Evolutionary conservation across 2,797 vertebrate species (phyloP).

Genomic region (Numenius phaeopus): DNA sequence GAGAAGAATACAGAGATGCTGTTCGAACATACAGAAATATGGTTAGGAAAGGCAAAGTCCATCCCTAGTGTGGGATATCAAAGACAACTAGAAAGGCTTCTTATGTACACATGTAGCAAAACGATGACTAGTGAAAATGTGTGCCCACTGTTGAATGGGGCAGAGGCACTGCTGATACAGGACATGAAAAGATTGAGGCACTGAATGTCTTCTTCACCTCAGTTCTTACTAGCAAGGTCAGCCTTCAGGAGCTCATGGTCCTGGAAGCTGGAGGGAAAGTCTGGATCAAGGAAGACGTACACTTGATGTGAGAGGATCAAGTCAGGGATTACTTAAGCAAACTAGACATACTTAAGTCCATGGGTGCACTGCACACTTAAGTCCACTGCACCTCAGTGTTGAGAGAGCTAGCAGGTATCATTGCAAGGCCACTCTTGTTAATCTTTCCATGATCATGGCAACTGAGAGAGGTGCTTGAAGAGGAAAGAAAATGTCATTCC

Average conservation of each 20-base stretch:
- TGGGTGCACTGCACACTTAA: no score
- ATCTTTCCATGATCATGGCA: neutral
- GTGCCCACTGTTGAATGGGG: neutral
- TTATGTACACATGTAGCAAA: neutral
- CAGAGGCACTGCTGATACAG: neutral
- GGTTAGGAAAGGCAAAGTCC: neutral
- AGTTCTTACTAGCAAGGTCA: neutral
- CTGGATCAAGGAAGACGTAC: neutral
- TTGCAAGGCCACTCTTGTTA: neutral
- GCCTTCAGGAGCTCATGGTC: neutral
- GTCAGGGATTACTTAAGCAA: neutral
- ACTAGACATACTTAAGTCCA: neutral
- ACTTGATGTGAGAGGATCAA: neutral
- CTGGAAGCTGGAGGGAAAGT: neutral
- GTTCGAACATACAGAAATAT: neutral
- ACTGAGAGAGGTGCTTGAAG: neutral
- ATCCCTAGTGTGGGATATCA: neutral
- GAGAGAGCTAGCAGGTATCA: neutral
- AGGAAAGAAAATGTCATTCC: neutral
- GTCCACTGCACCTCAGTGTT: accelerated
- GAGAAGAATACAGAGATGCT: neutral
- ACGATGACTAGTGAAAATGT: neutral
- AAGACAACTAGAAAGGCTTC: neutral
- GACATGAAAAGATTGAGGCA: neutral
- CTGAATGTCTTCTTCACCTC: neutral